Evolutionary conservation across 2,113 vertebrate species (phyloP).

Genomic region (Pseudorasbora parva): DNA sequence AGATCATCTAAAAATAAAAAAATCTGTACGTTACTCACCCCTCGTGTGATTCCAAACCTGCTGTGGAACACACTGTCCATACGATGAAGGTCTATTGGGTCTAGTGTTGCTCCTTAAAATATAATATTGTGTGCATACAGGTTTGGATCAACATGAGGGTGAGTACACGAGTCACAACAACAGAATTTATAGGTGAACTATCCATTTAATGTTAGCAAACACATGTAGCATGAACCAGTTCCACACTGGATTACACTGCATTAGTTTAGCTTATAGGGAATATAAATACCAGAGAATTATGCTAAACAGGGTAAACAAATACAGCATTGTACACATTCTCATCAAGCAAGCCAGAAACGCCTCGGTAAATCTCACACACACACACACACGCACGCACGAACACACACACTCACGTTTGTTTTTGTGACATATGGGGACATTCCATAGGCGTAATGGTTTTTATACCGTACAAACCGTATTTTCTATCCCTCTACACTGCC

Average conservation of each 20-base stretch:
- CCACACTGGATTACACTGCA: neutral
- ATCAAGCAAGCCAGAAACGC: neutral
- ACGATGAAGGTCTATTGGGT: neutral
- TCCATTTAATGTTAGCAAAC: neutral
- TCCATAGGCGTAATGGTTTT: no score
- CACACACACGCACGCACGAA: no score
- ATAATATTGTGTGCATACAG: neutral
- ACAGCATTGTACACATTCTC: neutral
- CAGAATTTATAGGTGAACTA: neutral
- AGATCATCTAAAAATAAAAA: neutral
- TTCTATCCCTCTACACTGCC: no score
- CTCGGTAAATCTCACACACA: neutral
- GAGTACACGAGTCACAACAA: neutral
- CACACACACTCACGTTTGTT: no score
- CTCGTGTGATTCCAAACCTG: neutral
- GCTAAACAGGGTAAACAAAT: constrained; percentile 7
- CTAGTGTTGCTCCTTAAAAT: neutral
- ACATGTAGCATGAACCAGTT: neutral
- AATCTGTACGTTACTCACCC: no score
- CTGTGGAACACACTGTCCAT: neutral
- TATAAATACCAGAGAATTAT: constrained; percentile 2
- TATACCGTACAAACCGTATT: no score
- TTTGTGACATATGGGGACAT: no score
- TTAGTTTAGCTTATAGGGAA: neutral
- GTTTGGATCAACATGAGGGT: neutral